Evolutionary conservation across 2,113 vertebrate genomes (phyloP).

Genomic region (Brachypodius melanocephalos): DNA sequence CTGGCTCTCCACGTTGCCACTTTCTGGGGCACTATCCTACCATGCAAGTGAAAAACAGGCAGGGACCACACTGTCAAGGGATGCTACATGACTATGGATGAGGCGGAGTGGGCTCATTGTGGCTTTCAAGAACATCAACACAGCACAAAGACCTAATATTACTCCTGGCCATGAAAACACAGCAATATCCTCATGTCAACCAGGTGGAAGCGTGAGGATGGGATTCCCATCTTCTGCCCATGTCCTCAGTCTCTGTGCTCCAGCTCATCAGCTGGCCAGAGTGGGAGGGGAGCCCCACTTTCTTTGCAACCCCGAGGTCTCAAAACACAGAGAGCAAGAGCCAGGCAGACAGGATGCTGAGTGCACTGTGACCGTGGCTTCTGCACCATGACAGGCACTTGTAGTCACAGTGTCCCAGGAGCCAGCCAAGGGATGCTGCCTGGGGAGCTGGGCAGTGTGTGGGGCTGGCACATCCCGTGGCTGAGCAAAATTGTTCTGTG

Average conservation of each 20-base stretch:
- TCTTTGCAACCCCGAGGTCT: fast-evolving
- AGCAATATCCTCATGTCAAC: neutral
- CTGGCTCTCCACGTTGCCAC: neutral
- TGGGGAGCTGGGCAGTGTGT: neutral
- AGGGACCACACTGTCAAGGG: neutral
- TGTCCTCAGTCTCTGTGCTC: neutral
- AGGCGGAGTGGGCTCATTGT: constrained; percentile 34
- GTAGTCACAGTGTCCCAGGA: fast-evolving
- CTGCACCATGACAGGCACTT: fast-evolving
- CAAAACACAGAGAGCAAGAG: neutral
- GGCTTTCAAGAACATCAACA: constrained; percentile 64
- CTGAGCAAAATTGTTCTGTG: neutral
- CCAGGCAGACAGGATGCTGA: neutral
- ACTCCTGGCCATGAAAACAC: constrained; percentile 18
- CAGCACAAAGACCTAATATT: constrained; percentile 56
- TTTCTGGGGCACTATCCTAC: neutral
- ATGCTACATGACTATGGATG: constrained; percentile 60
- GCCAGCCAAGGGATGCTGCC: neutral
- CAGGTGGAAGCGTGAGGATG: neutral
- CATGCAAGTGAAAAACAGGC: neutral
- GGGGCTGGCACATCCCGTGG: fast-evolving
- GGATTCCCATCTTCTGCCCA: neutral
- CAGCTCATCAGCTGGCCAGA: neutral
- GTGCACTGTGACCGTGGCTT: neutral
- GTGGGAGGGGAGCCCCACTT: neutral